Conservation (phyloP, 2,113 vertebrate species). For the Brachyhypopomus occidentalis region DNA sequence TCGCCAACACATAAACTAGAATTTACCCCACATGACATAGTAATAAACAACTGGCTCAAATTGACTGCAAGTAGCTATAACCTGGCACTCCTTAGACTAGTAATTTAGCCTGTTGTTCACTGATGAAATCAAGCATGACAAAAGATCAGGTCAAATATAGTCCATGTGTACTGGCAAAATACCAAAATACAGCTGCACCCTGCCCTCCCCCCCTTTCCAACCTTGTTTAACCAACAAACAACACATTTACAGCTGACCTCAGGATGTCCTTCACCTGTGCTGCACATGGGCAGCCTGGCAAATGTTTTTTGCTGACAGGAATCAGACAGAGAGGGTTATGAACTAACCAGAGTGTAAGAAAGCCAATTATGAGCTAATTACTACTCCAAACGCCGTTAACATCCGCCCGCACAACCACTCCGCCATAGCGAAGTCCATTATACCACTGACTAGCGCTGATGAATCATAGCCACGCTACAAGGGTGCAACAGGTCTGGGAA, state of each 20-base stretch:
- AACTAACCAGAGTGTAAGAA: constrained; percentile 59
- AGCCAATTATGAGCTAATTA: constrained; percentile 69
- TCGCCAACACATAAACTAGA: constrained; percentile 46
- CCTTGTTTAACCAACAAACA: background rate
- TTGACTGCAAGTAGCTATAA: constrained; percentile 21
- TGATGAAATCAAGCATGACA: constrained; percentile 1
- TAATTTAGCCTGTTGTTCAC: background rate
- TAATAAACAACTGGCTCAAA: constrained; percentile 23
- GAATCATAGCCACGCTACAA: too few relatives aligned
- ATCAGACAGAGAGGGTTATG: constrained; percentile 47
- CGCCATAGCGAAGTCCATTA: constrained; percentile 21
- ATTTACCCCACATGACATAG: constrained; percentile 37
- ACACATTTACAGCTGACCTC: background rate
- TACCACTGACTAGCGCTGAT: constrained; percentile 19
- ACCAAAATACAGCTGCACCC: too few relatives aligned
- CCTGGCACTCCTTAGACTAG: background rate
- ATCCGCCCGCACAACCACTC: constrained; percentile 45
- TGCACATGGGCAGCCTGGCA: background rate
- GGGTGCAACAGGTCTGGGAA: too few relatives aligned
- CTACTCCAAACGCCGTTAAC: constrained; percentile 58
- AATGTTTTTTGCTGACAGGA: background rate
- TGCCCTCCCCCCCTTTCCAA: too few relatives aligned
- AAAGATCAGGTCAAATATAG: background rate
- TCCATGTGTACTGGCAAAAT: background rate
- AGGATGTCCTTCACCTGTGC: background rate